Base-by-base conservation (phyloP, 37 sponge, comb jelly and placozoan species). In the Beroe ovata region DNA sequence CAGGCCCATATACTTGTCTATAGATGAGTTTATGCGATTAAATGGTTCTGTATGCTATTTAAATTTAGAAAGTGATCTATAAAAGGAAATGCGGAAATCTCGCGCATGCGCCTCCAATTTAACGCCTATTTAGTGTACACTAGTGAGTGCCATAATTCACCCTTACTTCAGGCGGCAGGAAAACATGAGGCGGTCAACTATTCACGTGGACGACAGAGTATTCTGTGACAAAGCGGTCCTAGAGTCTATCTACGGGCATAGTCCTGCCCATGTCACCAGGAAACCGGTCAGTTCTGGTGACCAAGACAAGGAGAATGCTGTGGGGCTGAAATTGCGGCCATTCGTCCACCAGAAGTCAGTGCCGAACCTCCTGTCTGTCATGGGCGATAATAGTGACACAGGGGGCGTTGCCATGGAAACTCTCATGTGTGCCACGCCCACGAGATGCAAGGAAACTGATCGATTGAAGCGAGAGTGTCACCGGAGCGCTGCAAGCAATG, bases 141-240 rank as follows among this genome's bases (percentile, higher is more conserved):
- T n/a, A n/a, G n/a, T n/a, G n/a, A n/a, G n/a, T n/a, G n/a, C n/a
- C n/a, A n/a, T n/a, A n/a, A n/a, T n/a, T n/a, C n/a, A n/a, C n/a
- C n/a, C n/a, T n/a, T n/a, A n/a, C 16, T 16, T 18, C 69, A 66
- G 69, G 36, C 4, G 47, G 16, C 18, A 16, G 23, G 42, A 77
- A 11, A 23, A 22, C 8, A 42, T 77, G 84, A 39, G 84, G 33
- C 41, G 84, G 8, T 77, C 84, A 21, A 77, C 84, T 4, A 77
- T 77, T 35, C 84, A 77, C 54, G 84, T 77, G 1, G 84, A 77
- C 28, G 84, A 77, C 54, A 77, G 84, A 42, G 84, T 77, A 54
- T 77, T 36, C 84, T 77, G 84, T 41, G 84, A 77, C 84, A 77
- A 77, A 29, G 84, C 54, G 1, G 84, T 77, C 47, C 84, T 77